Percentiles rank a stretch among this genome's conserved stretches.
Conservation (phyloP, 2,797 vertebrate genomes). For the Taeniopygia guttata region DNA sequence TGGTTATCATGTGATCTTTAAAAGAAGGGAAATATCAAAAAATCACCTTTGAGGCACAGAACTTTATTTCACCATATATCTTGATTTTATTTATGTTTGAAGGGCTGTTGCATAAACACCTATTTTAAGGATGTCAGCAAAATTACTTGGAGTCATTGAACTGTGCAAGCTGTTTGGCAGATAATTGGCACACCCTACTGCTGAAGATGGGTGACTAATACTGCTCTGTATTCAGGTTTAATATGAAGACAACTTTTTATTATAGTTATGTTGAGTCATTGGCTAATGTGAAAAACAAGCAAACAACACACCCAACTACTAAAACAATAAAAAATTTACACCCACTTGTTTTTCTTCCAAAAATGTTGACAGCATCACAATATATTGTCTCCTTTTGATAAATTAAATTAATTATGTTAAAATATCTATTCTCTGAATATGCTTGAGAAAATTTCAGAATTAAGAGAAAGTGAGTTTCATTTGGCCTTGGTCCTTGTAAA, state of each 20-base stretch:
- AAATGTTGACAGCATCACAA: background rate
- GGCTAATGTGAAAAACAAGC: background rate
- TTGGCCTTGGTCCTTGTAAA: background rate
- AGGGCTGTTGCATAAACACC: background rate
- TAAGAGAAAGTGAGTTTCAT: background rate
- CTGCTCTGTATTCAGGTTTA: background rate
- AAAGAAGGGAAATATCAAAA: background rate
- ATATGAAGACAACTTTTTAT: background rate
- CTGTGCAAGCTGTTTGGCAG: background rate
- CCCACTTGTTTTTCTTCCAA: fast-evolving
- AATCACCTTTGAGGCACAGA: background rate
- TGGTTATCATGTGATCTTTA: background rate
- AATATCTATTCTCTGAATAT: background rate
- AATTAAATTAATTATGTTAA: background rate
- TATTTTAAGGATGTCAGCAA: background rate
- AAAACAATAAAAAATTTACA: background rate
- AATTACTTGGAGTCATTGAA: background rate
- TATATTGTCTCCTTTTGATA: background rate
- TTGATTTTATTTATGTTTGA: background rate
- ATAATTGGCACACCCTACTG: background rate
- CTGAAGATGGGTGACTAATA: background rate
- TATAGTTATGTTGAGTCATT: background rate
- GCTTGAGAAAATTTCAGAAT: background rate
- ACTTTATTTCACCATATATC: background rate
- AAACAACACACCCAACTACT: background rate